A percentile compares a stretch with the other conserved stretches of the same genome.
These are phyloP conservation scores for Pheosia tremula DNA, from an alignment of 2,888 invertebrate species.

Conservation along the genomic window DNA sequence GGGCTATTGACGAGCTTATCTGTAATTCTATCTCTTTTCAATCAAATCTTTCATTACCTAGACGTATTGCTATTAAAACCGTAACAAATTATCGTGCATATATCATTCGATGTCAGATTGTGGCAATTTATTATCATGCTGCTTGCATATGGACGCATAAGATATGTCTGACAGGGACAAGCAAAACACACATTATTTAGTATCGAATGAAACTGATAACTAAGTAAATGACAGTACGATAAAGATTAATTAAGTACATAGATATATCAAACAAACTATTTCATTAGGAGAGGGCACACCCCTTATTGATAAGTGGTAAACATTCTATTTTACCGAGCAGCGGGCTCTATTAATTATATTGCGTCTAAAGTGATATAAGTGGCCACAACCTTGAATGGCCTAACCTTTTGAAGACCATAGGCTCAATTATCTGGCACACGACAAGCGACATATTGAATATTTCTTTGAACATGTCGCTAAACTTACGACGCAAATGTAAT, in stretches of 20 bases:
- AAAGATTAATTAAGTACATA: constrained; percentile 37
- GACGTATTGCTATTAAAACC: constrained; percentile 23
- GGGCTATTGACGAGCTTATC: constrained; percentile 22
- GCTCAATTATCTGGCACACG: constrained; percentile 7
- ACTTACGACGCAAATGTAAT: not conserved
- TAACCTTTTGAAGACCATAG: constrained; percentile 22
- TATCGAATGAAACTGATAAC: constrained; percentile 48
- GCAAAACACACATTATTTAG: constrained; percentile 45
- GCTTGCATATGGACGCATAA: constrained; percentile 26
- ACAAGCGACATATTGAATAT: not conserved
- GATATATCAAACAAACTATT: constrained; percentile 32
- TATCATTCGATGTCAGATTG: constrained; percentile 40
- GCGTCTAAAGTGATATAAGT: constrained; percentile 10
- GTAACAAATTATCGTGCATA: constrained; percentile 35
- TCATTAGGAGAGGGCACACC: constrained; percentile 22
- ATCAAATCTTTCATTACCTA: constrained; percentile 32
- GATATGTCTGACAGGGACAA: constrained; percentile 36
- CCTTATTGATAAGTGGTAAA: constrained; percentile 17
- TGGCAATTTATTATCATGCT: constrained; percentile 41
- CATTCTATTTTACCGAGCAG: constrained; percentile 12
- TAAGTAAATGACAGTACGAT: constrained; percentile 48
- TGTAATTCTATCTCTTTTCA: constrained; percentile 22
- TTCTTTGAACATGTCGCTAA: not conserved
- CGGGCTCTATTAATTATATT: constrained; percentile 20
- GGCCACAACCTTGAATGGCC: constrained; percentile 21